Conservation (phyloP, 2,797 vertebrate species). For the Zenarchopterus dispar region DNA sequence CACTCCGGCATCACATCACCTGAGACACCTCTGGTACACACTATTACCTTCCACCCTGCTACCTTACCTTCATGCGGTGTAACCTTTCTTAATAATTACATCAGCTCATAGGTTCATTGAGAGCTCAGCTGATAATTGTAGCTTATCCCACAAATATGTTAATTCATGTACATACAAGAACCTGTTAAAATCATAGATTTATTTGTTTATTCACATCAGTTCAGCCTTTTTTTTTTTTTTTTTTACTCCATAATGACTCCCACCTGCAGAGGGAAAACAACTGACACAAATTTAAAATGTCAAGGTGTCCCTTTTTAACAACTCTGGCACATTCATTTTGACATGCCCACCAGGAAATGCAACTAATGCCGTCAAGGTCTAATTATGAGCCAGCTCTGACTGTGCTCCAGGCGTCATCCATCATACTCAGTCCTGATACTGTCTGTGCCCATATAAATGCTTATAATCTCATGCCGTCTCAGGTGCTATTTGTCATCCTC, state of each 20-base stretch:
- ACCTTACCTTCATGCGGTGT: constrained; percentile 66
- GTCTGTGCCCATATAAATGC: constrained; percentile 60
- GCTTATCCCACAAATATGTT: not conserved
- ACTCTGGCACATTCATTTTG: constrained; percentile 57
- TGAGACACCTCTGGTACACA: constrained; percentile 58
- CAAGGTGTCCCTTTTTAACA: constrained; percentile 57
- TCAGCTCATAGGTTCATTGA: constrained; percentile 56
- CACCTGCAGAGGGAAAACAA: constrained; percentile 28
- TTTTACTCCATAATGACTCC: constrained; percentile 4
- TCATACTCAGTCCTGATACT: constrained; percentile 67
- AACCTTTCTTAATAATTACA: constrained; percentile 73
- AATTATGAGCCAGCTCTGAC: constrained; percentile 68
- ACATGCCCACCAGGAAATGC: constrained; percentile 64
- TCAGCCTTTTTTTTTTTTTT: not conserved
- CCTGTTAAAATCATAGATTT: not conserved
- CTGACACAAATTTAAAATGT: constrained; percentile 31
- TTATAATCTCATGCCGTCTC: constrained; percentile 63
- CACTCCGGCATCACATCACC: constrained; percentile 63
- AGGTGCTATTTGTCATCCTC: constrained; percentile 72
- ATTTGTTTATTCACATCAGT: not conserved
- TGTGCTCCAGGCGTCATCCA: constrained; percentile 62
- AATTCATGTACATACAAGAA: not conserved
- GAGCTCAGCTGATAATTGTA: constrained; percentile 36
- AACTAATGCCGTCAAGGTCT: constrained; percentile 66
- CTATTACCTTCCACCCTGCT: constrained; percentile 69